A percentile compares a stretch with the other conserved stretches of the same genome.
Evolutionary conservation across 2,113 vertebrate species (phyloP).

Genomic region (Lates calcarifer): DNA sequence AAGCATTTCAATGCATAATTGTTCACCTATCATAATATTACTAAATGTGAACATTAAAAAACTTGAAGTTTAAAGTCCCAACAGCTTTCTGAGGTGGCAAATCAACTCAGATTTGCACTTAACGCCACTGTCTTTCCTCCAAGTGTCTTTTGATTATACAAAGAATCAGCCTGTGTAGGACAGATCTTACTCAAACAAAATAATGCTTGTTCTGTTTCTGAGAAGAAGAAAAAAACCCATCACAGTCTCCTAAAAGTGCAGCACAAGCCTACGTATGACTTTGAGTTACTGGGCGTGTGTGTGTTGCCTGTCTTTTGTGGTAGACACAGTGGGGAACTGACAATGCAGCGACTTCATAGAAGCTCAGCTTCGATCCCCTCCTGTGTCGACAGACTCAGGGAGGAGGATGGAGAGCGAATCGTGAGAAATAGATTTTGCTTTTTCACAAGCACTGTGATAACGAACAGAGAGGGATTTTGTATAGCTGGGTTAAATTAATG

Average conservation of each 20-base stretch:
- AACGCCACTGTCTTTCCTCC: neutral
- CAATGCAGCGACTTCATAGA: slow-evolving; percentile 43
- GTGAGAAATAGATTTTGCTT: slow-evolving; percentile 44
- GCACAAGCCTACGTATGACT: slow-evolving; percentile 19
- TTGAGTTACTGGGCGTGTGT: slow-evolving; percentile 26
- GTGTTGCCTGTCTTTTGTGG: slow-evolving; percentile 48
- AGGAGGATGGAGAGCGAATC: slow-evolving; percentile 17
- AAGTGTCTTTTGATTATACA: neutral
- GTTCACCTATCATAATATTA: neutral
- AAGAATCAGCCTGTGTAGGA: neutral
- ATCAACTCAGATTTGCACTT: neutral
- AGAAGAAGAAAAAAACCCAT: slow-evolving; percentile 31
- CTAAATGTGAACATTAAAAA: neutral
- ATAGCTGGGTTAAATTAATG: slow-evolving; percentile 25
- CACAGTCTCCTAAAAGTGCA: slow-evolving; percentile 26
- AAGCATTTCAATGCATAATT: neutral
- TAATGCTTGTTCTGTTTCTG: slow-evolving; percentile 14
- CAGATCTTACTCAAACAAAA: slow-evolving; percentile 7
- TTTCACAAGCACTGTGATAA: slow-evolving; percentile 40
- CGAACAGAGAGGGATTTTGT: slow-evolving; percentile 2
- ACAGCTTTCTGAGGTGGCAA: neutral
- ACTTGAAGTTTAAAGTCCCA: neutral
- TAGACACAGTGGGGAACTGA: slow-evolving; percentile 47
- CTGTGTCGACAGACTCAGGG: slow-evolving; percentile 14
- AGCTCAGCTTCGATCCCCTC: slow-evolving; percentile 32